These are phyloP conservation scores for Palloptera scutellata DNA, from an alignment of 2,888 invertebrate species.

Conservation along the genomic window DNA sequence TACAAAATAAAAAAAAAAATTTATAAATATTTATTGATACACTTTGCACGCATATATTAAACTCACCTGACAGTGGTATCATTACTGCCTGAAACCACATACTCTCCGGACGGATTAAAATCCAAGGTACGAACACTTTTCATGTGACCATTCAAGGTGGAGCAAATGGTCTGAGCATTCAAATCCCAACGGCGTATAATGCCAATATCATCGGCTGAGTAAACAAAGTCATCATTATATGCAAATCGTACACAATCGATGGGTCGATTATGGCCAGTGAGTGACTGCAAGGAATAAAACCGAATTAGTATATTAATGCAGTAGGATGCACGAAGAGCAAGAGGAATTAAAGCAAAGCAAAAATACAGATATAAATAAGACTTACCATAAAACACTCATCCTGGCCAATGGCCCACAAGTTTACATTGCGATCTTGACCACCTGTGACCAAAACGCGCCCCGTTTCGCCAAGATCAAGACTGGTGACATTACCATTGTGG, in stretches of 20 bases:
- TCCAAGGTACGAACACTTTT: slow-evolving; percentile 92
- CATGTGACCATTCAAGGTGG: slow-evolving; percentile 67
- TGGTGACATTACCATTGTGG: slow-evolving; percentile 62
- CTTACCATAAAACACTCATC: slow-evolving; percentile 92
- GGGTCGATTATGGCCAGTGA: slow-evolving; percentile 92
- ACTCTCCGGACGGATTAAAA: slow-evolving; percentile 96
- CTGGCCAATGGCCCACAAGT: slow-evolving; percentile 95
- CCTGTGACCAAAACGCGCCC: slow-evolving; percentile 69
- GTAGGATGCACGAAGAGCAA: slow-evolving; percentile 4
- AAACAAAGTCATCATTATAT: slow-evolving; percentile 92
- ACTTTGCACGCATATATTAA: neutral
- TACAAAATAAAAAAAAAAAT: too few species aligned
- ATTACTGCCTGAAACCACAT: slow-evolving; percentile 91
- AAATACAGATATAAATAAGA: neutral
- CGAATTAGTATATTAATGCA: neutral
- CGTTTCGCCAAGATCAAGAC: slow-evolving; percentile 64
- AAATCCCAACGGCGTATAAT: slow-evolving; percentile 96
- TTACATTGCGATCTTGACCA: slow-evolving; percentile 96
- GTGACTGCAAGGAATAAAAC: slow-evolving; percentile 70
- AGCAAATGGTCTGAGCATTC: slow-evolving; percentile 71
- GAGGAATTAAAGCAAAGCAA: slow-evolving; percentile 2
- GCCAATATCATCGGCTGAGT: slow-evolving; percentile 93
- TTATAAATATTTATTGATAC: neutral
- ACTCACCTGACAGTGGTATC: slow-evolving; percentile 74
- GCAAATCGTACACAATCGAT: slow-evolving; percentile 96